A percentile compares a stretch with the other conserved stretches of the same genome.
phyloP scores from a whole-genome alignment of 2,888 invertebrate species.

The Acronicta leporina region DNA sequence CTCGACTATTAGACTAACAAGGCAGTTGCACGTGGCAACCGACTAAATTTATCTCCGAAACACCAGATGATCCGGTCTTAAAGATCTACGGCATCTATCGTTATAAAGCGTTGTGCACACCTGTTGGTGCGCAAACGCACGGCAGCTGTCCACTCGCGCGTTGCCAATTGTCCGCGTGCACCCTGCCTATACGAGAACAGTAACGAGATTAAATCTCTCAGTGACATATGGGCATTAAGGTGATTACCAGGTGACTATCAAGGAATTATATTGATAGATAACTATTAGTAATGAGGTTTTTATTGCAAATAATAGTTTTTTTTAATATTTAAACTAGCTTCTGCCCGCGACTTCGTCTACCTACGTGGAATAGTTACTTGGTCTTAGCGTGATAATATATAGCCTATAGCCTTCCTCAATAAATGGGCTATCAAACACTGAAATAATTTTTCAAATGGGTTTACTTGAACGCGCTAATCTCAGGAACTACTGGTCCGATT shows the following conservation, averaged over 20 bases:
- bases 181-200: slow-evolving; percentile 37
- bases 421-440: too few species aligned
- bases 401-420: too few species aligned
- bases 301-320: too few species aligned
- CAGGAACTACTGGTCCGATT: too few species aligned
- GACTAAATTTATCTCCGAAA: background rate
- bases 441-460: too few species aligned
- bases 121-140: slow-evolving; percentile 62
- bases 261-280: slow-evolving; percentile 21
- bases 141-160: slow-evolving; percentile 48
- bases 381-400: too few species aligned
- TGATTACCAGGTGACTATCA: slow-evolving; percentile 51
- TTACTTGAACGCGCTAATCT: too few species aligned
- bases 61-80: slow-evolving; percentile 1
- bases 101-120: slow-evolving; percentile 53
- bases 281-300: background rate
- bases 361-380: too few species aligned
- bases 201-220: slow-evolving; percentile 66
- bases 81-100: slow-evolving; percentile 18
- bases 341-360: too few species aligned
- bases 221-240: slow-evolving; percentile 57
- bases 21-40: too few species aligned
- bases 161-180: slow-evolving; percentile 57
- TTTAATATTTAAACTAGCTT: too few species aligned
- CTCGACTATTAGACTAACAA: too few species aligned